Evolutionary conservation across 1,140 invertebrate genomes (phyloP), one percentile per base, ranked within the genome.

Genomic region (Archegozetes longisetosus): DNA sequence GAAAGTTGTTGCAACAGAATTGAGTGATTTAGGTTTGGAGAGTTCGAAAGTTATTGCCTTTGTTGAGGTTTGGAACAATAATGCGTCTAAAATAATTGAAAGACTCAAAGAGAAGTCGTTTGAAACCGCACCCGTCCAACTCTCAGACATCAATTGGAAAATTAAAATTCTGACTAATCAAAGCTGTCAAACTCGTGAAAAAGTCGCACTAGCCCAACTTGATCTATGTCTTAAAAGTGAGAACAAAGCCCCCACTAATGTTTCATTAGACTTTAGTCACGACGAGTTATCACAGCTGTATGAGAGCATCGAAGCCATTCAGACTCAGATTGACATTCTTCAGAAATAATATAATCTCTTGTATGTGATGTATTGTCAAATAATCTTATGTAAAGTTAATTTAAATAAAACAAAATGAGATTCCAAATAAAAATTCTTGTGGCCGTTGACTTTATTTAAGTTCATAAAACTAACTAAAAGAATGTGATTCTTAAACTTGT

Each of bases 91-190:
- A 22, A 56, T 57, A 9, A 24, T 61, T 14, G 29, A 61, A 17
- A 3, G 2, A 20, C 25, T 59, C 1, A 60, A 54, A 27, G 2
- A 13, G 9, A 26, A 17, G 1, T 46, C 61, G 12, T 58, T 62
- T 23, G 26, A 60, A 1, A 23, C 28, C 22, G 25, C 55, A 13
- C 2, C 55, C 6, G 20, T 32, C 20, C 47, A 51, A 26, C 48
- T 61, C 2, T 3, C 20, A 20, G 49, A 62, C 54, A 26, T 62
- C 20, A 61, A 53, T 55, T 61, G 61, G 57, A 59, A 58, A 28
- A 2, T 62, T 1, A 46, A 40, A 22, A n/a, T 58, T 1, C 23
- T 58, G 47, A 51, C 47, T 27, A 47, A 58, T 3, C 24, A 53
- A 13, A 49, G 46, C 3, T 1, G 56, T 60, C n/a, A 58, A 26